Evolutionary conservation across 2,113 vertebrate genomes (phyloP), one percentile per base, ranked within the genome.

Genomic region (Ramphastos sulfuratus): DNA sequence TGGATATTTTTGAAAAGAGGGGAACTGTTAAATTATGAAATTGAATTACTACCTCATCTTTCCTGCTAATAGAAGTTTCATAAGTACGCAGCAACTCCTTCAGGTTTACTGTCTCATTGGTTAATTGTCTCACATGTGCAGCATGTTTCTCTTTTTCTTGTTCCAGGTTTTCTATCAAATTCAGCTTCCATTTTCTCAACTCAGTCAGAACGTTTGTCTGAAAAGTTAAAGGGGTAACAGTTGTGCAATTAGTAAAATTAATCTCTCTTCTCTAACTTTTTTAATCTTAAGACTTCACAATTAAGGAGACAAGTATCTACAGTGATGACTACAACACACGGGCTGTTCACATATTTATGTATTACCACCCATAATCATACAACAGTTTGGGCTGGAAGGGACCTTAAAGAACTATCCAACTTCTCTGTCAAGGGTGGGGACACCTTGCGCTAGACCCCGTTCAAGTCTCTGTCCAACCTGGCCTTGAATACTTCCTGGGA

Each of bases 171-270:
- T 99, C 98, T 39, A 98, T 95, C 87, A 99, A 98, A 81, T 97
- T 98, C 83, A 99, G 90, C 94, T 97, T 99, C 99, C 99, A 99
- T 52, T 98, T 99, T 89, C 95, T 98, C 85, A 99, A 95, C 96
- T 99, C 99, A 66, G 96, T 98, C 96, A 99, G 95, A 94, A 99
- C 94, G 93, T 99, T 99, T 66, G 98, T 97, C 99, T 99, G 97
- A 90, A 97, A 96, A 94, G 78, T 73, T 87, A 93, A 89, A 76
- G 39, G 30, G 13, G 56, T 55, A 25, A 56, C 30, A 91, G 58
- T 12, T 92, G n/a, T 25, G 30, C 54, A 90, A 18, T 85, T 64
- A 88, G 24, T 35, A 67, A 64, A 79, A 85, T 15, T 79, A 69
- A 20, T 63, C 19, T n/a, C n/a, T n/a, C n/a, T n/a, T n/a, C 44